phyloP scores from a whole-genome alignment of 2,888 invertebrate genomes.

The Amorpha juglandis region DNA sequence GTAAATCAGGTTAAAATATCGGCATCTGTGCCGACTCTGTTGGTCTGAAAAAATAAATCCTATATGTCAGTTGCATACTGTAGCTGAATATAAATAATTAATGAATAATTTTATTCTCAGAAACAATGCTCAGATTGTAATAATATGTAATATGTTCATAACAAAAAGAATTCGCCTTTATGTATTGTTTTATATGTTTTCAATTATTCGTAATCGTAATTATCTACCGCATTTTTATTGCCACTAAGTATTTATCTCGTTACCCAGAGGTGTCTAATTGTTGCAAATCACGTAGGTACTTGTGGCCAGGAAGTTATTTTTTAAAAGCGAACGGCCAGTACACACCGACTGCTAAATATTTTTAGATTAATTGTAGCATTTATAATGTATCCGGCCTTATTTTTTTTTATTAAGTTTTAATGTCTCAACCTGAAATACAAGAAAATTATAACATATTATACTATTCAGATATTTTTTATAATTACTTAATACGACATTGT shows the following conservation, averaged over 20 bases:
- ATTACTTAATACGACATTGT: too few relatives aligned
- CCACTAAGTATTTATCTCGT: slow-evolving; percentile 4
- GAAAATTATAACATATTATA: too few relatives aligned
- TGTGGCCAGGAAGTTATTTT: slow-evolving; percentile 16
- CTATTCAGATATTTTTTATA: too few relatives aligned
- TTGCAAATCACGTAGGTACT: slow-evolving; percentile 15
- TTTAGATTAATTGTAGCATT: slow-evolving; percentile 8
- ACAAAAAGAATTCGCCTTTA: background rate
- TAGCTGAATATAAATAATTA: too few relatives aligned
- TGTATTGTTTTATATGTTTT: slow-evolving; percentile 1
- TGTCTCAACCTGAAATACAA: background rate
- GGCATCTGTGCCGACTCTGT: too few relatives aligned
- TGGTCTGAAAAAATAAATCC: too few relatives aligned
- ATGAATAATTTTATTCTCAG: too few relatives aligned
- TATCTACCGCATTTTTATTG: slow-evolving; percentile 20
- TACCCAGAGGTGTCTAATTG: slow-evolving; percentile 7
- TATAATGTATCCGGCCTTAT: background rate
- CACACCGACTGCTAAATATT: background rate
- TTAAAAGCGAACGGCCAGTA: background rate
- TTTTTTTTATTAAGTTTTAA: background rate
- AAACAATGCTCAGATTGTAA: too few relatives aligned
- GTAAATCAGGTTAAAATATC: too few relatives aligned
- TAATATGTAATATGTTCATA: too few relatives aligned
- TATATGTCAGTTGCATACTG: too few relatives aligned
- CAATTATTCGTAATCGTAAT: slow-evolving; percentile 18